Conservation (phyloP, 2,888 invertebrate species). For the Hirtodrosophila histrioides region DNA sequence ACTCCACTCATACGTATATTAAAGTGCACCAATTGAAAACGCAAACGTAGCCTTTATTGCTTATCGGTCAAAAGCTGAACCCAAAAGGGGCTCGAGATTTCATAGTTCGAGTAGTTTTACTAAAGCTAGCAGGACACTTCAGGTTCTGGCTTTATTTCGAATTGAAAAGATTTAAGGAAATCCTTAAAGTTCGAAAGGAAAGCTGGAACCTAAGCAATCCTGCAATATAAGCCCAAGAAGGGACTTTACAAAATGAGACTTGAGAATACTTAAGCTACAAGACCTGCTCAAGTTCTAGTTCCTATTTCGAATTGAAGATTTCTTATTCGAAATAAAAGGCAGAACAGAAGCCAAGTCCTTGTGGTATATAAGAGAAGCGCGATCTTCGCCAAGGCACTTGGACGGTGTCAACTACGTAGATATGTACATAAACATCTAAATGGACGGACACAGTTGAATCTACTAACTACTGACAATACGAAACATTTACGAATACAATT, state of each 20-base stretch:
- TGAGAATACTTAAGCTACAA: too few relatives aligned
- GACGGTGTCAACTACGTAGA: slow-evolving; percentile 21
- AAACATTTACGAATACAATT: slow-evolving; percentile 23
- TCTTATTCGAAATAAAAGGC: neutral
- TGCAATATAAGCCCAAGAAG: neutral
- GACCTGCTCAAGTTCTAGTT: too few relatives aligned
- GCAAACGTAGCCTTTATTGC: slow-evolving; percentile 47
- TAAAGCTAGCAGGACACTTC: slow-evolving; percentile 29
- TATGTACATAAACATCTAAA: slow-evolving; percentile 18
- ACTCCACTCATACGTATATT: slow-evolving; percentile 9
- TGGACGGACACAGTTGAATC: slow-evolving; percentile 32
- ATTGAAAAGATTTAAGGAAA: neutral
- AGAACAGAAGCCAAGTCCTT: slow-evolving; percentile 2
- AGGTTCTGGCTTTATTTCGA: neutral
- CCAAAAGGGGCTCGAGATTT: slow-evolving; percentile 28
- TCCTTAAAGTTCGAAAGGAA: neutral
- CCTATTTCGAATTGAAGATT: too few relatives aligned
- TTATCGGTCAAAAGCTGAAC: neutral
- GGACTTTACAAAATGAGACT: too few relatives aligned
- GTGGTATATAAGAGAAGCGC: neutral
- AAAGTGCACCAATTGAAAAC: slow-evolving; percentile 45
- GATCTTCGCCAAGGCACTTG: slow-evolving; percentile 53
- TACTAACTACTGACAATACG: slow-evolving; percentile 30
- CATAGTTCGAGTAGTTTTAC: slow-evolving; percentile 33
- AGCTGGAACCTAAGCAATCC: slow-evolving; percentile 7